Percentiles rank a stretch among this genome's conserved stretches.
Evolutionary conservation across 92 coral and sea anemone species (phyloP).

Genomic region (Zoanthus sociatus): DNA sequence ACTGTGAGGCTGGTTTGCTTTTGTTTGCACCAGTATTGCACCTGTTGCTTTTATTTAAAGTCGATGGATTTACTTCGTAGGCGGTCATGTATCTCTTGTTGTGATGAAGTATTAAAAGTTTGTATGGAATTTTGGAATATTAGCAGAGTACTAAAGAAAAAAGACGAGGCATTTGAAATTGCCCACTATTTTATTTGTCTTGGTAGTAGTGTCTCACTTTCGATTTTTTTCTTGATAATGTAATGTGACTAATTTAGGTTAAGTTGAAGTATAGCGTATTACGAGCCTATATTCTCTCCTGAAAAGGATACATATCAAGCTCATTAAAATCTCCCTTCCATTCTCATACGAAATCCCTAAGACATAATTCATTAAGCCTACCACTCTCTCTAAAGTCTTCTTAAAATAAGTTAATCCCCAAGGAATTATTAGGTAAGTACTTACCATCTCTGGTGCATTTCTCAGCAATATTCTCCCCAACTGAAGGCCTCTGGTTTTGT

Average conservation of each 20-base stretch:
- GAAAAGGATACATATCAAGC: too few species aligned
- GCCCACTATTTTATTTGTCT: too few species aligned
- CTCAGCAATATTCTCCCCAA: slow-evolving; percentile 39
- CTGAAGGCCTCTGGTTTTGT: slow-evolving; percentile 18
- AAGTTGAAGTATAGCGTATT: too few species aligned
- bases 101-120: not conserved
- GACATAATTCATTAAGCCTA: too few species aligned
- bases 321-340: too few species aligned
- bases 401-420: too few species aligned
- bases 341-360: too few species aligned
- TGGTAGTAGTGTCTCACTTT: too few species aligned
- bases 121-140: not conserved
- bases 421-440: not conserved
- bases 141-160: not conserved
- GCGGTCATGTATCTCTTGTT: not conserved
- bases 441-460: slow-evolving; percentile 20
- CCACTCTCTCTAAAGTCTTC: too few species aligned
- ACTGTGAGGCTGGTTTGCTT: not conserved
- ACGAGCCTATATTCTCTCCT: too few species aligned
- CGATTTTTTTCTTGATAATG: too few species aligned
- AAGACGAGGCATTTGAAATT: not conserved
- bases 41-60: not conserved
- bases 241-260: too few species aligned
- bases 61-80: not conserved
- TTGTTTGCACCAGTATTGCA: not conserved